Evolutionary conservation across 37 sponge, comb jelly and placozoan species (phyloP), one percentile per base, ranked within the genome.

Genomic region (Geodia barretti): DNA sequence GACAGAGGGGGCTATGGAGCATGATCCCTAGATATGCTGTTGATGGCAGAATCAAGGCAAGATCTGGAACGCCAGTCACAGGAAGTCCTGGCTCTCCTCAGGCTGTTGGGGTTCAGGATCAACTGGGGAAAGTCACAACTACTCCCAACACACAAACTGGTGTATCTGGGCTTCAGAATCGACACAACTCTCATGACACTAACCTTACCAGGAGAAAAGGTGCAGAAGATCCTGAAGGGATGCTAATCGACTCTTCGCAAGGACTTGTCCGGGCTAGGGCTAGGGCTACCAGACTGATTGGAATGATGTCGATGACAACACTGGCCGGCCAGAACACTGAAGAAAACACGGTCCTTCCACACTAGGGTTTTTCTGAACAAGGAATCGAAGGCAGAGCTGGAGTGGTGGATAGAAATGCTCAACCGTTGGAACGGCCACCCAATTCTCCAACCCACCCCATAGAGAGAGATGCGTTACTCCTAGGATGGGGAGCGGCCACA

Each of bases 161-260:
- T n/a, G n/a, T 81, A 69, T 69, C 80, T 90, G 32, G 85, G 90
- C 3, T 74, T 90, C n/a, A 25, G 68, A 62, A 7, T 90, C 35
- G 29, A 84, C 64, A 60, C 81, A n/a, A 38, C 29, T 33, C 28
- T n/a, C 60, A 79, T 90, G 90, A 84, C 68, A 32, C 29, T 84
- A 14, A 25, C 60, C n/a, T 64, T 87, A 4, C 88, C 81, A 26
- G 41, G 66, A 41, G 80, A 79, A 42, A 86, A 79, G 30, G 54
- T 60, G 5, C 62, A 87, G 70, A 25, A 24, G 42, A 62, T 87
- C 23, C 42, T 20, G 5, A 14, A 17, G 9, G 29, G 25, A 7
- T 79, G 81, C n/a, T 32, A 69, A 39, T 0, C 29, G 2, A 41
- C 43, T 17, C 37, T 66, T n/a, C 24, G 9, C 11, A n/a, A 65